Evolutionary conservation across 2,113 vertebrate genomes (phyloP), one percentile per base, ranked within the genome.

Genomic region (Vicugna pacos): DNA sequence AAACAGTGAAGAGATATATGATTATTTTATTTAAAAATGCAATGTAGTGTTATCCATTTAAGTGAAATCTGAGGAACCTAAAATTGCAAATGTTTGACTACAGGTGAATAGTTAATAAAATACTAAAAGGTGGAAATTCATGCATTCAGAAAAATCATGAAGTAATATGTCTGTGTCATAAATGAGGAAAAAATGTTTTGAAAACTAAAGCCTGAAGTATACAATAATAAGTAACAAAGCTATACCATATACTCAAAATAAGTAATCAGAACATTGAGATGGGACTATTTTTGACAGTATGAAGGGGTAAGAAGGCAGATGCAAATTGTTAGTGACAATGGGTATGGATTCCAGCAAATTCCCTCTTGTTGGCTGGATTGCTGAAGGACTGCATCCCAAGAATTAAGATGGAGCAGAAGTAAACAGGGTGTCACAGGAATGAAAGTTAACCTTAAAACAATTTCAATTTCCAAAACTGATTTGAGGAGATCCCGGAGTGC

Each of bases 401-500:
- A 70, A 32, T 38, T 38, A 81, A 15, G 10, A 32, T 46, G 26
- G 9, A 20, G 60, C 42, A 30, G 6, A 24, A 64, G 24, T 70
- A 70, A 89, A 65, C 5, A 73, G 48, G 4, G 6, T 17, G 9
- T 77, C 64, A 35, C 5, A 62, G n/a, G 22, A 89, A 64, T 6
- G 50, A 26, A 70, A 69, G 20, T 62, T 54, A 79, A 72, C 46
- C 14, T 64, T 72, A 10, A 58, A 50, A 67, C 35, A 56, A 58
- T 73, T 93, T 85, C 56, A 80, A 32, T 79, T 73, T 90, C 73
- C 56, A 64, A 72, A 87, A 80, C 9, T 80, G 48, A 79, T 56
- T 8, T 28, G 22, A 46, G 20, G 8, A 42, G 38, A 67, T 42
- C 30, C 38, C 30, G 9, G 58, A 69, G 50, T 86, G 20, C 24